These are phyloP conservation scores for Amyelois transitella DNA, from an alignment of 1,140 invertebrate species.

Conservation along the genomic window DNA sequence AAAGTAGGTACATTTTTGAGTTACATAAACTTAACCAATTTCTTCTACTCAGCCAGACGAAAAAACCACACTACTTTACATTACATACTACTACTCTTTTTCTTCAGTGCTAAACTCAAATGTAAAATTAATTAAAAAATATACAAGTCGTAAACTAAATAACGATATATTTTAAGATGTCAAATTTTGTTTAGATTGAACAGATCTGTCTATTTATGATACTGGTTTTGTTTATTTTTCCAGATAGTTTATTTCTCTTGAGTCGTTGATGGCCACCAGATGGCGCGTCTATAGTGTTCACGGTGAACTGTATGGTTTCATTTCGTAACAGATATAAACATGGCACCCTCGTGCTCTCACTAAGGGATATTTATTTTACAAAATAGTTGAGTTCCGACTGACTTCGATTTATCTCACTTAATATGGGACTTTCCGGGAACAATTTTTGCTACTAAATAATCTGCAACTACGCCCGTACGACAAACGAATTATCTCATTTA, in stretches of 20 bases:
- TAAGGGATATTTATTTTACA: constrained; percentile 52
- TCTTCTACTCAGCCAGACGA: too few relatives aligned
- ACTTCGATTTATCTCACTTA: too few relatives aligned
- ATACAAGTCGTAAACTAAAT: background rate
- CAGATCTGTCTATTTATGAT: constrained; percentile 52
- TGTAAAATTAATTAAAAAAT: constrained; percentile 1
- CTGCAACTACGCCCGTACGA: too few relatives aligned
- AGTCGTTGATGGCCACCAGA: constrained; percentile 65
- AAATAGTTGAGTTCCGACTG: constrained; percentile 53
- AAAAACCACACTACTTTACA: too few relatives aligned
- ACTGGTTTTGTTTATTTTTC: constrained; percentile 60
- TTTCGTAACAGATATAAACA: constrained; percentile 57
- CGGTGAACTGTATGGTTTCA: constrained; percentile 42
- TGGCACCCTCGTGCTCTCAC: constrained; percentile 43
- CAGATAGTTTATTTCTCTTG: constrained; percentile 62
- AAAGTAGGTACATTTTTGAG: too few relatives aligned
- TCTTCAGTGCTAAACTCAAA: too few relatives aligned
- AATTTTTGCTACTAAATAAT: too few relatives aligned
- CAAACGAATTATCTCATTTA: too few relatives aligned
- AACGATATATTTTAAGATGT: constrained; percentile 10
- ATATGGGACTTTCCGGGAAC: too few relatives aligned
- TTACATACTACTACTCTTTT: too few relatives aligned
- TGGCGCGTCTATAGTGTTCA: constrained; percentile 50
- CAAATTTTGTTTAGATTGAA: constrained; percentile 27
- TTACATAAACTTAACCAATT: too few relatives aligned